Base-by-base conservation (phyloP, 2,888 invertebrate genomes). In the Xiphydria camelus region DNA sequence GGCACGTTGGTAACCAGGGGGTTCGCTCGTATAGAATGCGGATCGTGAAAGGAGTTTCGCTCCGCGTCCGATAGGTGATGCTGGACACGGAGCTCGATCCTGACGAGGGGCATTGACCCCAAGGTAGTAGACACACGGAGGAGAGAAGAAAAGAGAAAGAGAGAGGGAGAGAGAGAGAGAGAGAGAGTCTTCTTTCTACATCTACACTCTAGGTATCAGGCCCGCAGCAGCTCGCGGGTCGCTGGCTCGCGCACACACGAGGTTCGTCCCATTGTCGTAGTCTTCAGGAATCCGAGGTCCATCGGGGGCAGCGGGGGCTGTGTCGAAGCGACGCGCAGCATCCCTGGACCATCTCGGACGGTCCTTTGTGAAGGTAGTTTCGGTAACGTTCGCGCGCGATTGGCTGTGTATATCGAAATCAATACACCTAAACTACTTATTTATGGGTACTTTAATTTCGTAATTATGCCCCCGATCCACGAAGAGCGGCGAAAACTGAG, bases 61-160 rank as follows among this genome's bases (percentile, higher is more conserved):
- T 57, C 57, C 46, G 41, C 57, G 63, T 55, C 70, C 70, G 66
- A 64, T 73, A 73, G 72, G 66, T 71, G 70, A 71, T 69, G 72
- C 70, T 73, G 71, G 59, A 60, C 62, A 60, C 62, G 58, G 51
- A 53, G 57, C 58, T 45, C 52, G 63, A 68, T 70, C 68, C 66
- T 67, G 61, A 52, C 53, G 53, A 59, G 66, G 73, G 73, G 62
- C 70, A 62, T 66, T 66, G 70, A 71, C 71, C 71, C 55, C 64
- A 25, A 47, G 39, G 32, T 25, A 32, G 40, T 45, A 34, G 33
- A 45, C 31, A 26, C 40, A 34, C 33, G 25, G 37, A 25, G 25
- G 31, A 36, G 4, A 29, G 20, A 20, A 15, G 19, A 17, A 26
- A 14, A 19, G 25, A 37, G 23, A 36, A 31, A 19, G 22, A 36